Percentiles rank a stretch among this genome's conserved stretches.
Evolutionary conservation across 2,113 vertebrate genomes (phyloP).

Genomic region (Sakesphorus luctuosus): DNA sequence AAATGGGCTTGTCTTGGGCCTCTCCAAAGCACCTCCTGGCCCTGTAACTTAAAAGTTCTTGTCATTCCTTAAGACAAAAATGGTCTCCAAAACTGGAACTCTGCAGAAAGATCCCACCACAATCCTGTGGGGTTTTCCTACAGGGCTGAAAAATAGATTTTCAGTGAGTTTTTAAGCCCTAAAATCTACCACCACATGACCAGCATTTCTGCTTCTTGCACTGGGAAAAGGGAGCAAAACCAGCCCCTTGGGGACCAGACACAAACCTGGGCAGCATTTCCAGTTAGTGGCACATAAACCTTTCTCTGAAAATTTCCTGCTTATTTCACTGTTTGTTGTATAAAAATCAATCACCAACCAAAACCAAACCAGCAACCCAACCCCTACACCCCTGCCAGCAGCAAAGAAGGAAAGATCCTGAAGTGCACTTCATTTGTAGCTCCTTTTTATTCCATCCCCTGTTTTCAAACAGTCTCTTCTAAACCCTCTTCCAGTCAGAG

Average conservation of each 20-base stretch:
- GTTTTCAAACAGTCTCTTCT: neutral
- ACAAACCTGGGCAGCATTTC: neutral
- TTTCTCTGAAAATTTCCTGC: neutral
- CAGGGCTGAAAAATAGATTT: neutral
- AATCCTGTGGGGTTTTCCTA: rapidly evolving
- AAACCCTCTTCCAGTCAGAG: neutral
- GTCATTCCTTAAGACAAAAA: neutral
- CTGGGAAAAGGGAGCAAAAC: neutral
- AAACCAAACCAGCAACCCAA: neutral
- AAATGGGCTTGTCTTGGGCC: neutral
- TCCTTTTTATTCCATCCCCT: neutral
- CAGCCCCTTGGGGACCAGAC: neutral
- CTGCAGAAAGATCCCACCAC: neutral
- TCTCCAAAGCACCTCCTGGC: neutral
- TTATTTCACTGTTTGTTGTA: neutral
- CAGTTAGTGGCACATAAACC: too few relatives aligned
- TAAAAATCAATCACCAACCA: neutral
- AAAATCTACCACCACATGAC: neutral
- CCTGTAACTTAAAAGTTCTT: neutral
- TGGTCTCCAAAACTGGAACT: neutral
- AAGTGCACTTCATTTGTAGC: neutral
- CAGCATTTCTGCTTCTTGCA: neutral
- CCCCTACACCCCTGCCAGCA: neutral
- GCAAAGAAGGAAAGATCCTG: neutral
- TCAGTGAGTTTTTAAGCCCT: neutral